Evolutionary conservation across 2,113 vertebrate species (phyloP).

Genomic region (Casuarius casuarius): DNA sequence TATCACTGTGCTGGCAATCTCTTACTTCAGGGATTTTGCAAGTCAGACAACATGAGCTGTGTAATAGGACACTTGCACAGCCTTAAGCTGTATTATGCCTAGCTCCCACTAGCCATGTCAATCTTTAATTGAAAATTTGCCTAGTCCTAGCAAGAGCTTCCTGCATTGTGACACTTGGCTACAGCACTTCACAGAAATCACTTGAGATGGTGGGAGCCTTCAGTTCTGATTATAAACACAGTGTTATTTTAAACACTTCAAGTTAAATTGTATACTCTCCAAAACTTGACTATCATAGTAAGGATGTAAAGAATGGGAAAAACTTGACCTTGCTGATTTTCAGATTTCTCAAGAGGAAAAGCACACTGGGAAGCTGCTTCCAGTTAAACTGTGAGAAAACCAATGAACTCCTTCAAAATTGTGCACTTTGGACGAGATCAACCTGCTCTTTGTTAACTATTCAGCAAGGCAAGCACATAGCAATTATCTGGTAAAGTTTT

Average conservation of each 20-base stretch:
- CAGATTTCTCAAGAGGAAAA: not conserved
- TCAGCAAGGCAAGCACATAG: slow-evolving; percentile 37
- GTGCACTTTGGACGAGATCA: not conserved
- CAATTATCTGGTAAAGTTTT: not conserved
- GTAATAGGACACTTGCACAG: not conserved
- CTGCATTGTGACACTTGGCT: not conserved
- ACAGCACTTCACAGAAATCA: not conserved
- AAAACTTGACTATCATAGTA: not conserved
- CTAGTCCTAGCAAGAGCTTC: not conserved
- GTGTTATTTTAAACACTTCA: not conserved
- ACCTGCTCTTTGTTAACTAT: slow-evolving; percentile 10
- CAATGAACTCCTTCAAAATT: slow-evolving; percentile 10
- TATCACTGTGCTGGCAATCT: not conserved
- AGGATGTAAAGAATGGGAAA: not conserved
- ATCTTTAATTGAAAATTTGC: not conserved
- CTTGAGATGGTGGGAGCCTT: not conserved
- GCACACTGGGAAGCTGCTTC: slow-evolving; percentile 3
- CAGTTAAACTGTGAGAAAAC: not conserved
- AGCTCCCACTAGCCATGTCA: not conserved
- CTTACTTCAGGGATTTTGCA: not conserved
- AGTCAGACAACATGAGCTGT: not conserved
- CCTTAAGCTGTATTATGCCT: not conserved
- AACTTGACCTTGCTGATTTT: not conserved
- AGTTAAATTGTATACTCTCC: not conserved
- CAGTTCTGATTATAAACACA: not conserved